Percentiles rank a stretch among this genome's conserved stretches.
Evolutionary conservation across 2,888 invertebrate genomes (phyloP).

Genomic region (Malachius bipustulatus): DNA sequence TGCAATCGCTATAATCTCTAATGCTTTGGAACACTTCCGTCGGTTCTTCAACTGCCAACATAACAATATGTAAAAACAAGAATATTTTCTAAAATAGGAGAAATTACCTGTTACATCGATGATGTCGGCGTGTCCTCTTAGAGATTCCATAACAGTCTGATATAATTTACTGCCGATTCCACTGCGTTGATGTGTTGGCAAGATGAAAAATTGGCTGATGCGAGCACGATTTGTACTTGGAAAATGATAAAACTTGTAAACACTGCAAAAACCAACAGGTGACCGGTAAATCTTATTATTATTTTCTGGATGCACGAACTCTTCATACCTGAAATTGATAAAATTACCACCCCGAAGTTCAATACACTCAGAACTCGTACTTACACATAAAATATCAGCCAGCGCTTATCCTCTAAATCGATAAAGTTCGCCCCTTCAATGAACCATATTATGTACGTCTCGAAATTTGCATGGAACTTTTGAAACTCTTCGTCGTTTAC

Average conservation of each 20-base stretch:
- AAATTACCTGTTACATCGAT: conserved; percentile 56
- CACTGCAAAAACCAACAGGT: conserved; percentile 78
- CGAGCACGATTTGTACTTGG: conserved; percentile 77
- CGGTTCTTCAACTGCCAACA: conserved; percentile 1
- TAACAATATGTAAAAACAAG: too few species aligned
- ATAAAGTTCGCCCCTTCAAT: conserved; percentile 94
- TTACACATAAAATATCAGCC: conserved; percentile 79
- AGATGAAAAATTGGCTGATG: conserved; percentile 82
- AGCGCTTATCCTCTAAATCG: conserved; percentile 82
- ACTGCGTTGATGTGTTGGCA: conserved; percentile 82
- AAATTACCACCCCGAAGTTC: too few species aligned
- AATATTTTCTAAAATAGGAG: not conserved
- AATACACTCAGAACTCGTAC: conserved; percentile 28
- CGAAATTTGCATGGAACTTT: conserved; percentile 70
- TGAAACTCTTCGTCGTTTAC: conserved; percentile 60
- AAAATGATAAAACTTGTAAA: conserved; percentile 92
- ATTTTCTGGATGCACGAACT: conserved; percentile 48
- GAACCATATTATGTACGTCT: conserved; percentile 88
- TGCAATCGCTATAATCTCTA: not conserved
- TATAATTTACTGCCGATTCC: conserved; percentile 77
- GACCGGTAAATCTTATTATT: conserved; percentile 46
- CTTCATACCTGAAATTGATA: conserved; percentile 63
- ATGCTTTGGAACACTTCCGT: not conserved
- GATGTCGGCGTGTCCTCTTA: conserved; percentile 38
- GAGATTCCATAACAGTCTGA: conserved; percentile 26